Conservation (phyloP, 2,113 vertebrate genomes). For the Ranitomeya variabilis region DNA sequence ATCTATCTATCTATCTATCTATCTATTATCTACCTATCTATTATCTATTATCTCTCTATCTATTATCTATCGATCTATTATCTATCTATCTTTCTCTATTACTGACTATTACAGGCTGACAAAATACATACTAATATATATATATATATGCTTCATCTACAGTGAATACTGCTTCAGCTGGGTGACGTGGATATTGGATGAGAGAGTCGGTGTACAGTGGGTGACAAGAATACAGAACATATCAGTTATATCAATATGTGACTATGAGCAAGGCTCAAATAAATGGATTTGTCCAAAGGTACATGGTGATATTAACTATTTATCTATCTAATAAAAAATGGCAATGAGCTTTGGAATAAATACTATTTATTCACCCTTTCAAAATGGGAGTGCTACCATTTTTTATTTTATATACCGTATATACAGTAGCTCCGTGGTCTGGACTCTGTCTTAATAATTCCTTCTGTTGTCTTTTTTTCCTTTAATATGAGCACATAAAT, state of each 20-base stretch:
- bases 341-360: too few species aligned
- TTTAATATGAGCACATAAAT: too few species aligned
- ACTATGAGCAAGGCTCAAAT: slow-evolving; percentile 75
- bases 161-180: slow-evolving; percentile 93
- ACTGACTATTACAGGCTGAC: not conserved
- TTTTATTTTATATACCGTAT: too few species aligned
- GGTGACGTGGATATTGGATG: slow-evolving; percentile 89
- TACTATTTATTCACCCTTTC: too few species aligned
- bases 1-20: not conserved
- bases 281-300: slow-evolving; percentile 86
- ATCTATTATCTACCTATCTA: not conserved
- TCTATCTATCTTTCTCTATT: not conserved
- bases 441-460: too few species aligned
- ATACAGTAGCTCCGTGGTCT: too few species aligned
- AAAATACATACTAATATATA: not conserved
- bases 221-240: slow-evolving; percentile 88
- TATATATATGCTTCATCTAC: slow-evolving; percentile 56
- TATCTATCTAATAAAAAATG: not conserved
- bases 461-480: too few species aligned
- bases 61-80: not conserved
- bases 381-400: too few species aligned
- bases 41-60: not conserved
- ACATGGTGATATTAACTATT: slow-evolving; percentile 36
- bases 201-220: slow-evolving; percentile 90
- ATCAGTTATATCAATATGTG: slow-evolving; percentile 86